Percentiles rank a stretch among this genome's conserved stretches.
phyloP scores from a whole-genome alignment of 2,888 invertebrate genomes.

The Orchesellides sinensis region DNA sequence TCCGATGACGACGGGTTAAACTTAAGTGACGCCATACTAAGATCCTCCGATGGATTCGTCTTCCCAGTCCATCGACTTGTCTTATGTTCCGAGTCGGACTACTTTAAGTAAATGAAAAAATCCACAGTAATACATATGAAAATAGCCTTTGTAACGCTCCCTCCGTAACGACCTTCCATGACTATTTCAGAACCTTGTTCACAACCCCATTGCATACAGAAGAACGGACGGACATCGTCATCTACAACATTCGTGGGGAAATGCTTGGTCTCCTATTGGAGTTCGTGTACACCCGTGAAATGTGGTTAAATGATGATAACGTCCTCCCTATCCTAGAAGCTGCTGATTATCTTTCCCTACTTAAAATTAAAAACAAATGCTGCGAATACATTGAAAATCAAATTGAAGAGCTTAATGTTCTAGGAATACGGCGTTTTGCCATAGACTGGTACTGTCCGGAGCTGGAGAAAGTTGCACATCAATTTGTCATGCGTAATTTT shows the following conservation, averaged over 20 bases:
- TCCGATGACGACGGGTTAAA: conserved; percentile 39
- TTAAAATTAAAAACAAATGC: conserved; percentile 76
- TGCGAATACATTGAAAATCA: conserved; percentile 85
- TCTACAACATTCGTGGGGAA: conserved; percentile 87
- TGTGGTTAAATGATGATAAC: conserved; percentile 86
- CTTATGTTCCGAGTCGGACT: conserved; percentile 91
- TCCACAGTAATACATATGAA: background rate
- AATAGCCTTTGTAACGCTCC: background rate
- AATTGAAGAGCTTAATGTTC: conserved; percentile 87
- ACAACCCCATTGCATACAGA: conserved; percentile 87
- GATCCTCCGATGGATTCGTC: conserved; percentile 87
- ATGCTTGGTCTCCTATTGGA: conserved; percentile 88
- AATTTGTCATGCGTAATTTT: conserved; percentile 87
- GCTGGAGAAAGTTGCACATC: conserved; percentile 83
- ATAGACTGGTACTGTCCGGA: conserved; percentile 81
- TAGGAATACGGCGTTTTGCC: conserved; percentile 91
- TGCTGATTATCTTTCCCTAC: conserved; percentile 88
- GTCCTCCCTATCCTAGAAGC: conserved; percentile 87
- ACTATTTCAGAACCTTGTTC: conserved; percentile 84
- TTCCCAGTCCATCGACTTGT: conserved; percentile 92
- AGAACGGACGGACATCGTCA: conserved; percentile 83
- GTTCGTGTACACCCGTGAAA: conserved; percentile 89
- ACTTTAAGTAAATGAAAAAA: conserved; percentile 90
- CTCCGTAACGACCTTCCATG: background rate
- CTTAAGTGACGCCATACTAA: conserved; percentile 85